A percentile compares a stretch with the other conserved stretches of the same genome.
phyloP scores from a whole-genome alignment of 2,113 vertebrate species.

The Phylloscopus trochilus region DNA sequence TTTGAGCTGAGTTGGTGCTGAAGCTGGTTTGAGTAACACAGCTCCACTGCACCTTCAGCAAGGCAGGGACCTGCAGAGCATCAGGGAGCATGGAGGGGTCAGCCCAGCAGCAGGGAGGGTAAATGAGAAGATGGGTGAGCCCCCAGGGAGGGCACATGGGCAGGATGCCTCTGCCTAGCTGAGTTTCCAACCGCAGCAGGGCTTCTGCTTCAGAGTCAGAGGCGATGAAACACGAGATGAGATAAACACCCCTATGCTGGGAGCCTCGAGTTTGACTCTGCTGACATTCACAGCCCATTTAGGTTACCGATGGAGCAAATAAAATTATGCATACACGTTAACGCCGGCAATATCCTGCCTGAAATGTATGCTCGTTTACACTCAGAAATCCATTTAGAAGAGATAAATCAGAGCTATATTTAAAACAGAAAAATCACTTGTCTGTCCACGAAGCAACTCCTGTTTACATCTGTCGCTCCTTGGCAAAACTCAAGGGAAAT shows the following conservation, averaged over 20 bases:
- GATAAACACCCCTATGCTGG: not conserved
- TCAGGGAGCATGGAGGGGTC: rapidly evolving
- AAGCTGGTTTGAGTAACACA: not conserved
- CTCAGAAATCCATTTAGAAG: slow-evolving; percentile 3
- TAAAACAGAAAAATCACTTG: not conserved
- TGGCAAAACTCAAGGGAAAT: not conserved
- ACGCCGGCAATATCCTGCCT: not conserved
- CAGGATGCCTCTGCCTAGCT: not conserved
- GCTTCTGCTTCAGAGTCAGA: not conserved
- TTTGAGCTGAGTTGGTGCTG: not conserved
- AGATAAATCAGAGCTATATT: not conserved
- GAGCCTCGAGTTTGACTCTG: not conserved
- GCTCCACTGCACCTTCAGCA: rapidly evolving
- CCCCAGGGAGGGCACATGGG: rapidly evolving
- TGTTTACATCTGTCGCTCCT: not conserved
- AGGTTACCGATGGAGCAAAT: slow-evolving; percentile 4
- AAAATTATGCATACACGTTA: slow-evolving; percentile 21
- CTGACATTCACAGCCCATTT: slow-evolving; percentile 50
- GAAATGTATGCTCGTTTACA: slow-evolving; percentile 16
- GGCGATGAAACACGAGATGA: not conserved
- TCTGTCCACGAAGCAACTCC: not conserved
- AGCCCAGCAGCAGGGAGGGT: rapidly evolving
- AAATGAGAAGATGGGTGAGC: not conserved
- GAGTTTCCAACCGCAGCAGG: not conserved
- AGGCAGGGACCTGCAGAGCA: not conserved